Evolutionary conservation across 2,888 invertebrate species (phyloP).

Genomic region (Melieria omissa): DNA sequence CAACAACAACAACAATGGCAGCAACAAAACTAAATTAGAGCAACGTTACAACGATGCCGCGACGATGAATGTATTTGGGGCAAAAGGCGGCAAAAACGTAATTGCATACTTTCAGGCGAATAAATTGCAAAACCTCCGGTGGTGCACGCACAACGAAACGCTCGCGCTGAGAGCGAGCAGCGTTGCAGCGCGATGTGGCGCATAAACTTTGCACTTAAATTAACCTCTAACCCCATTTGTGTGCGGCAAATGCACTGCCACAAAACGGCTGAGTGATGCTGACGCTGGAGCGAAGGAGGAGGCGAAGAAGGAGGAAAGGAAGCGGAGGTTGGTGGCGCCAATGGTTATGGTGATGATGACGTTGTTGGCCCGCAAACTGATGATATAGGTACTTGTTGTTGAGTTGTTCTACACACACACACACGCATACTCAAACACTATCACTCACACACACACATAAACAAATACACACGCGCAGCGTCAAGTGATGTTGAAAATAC

Average conservation of each 20-base stretch:
- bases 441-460: not conserved
- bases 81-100: constrained; percentile 50
- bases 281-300: constrained; percentile 20
- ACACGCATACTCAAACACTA: no score
- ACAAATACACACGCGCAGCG: constrained; percentile 5
- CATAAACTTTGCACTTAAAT: constrained; percentile 42
- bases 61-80: not conserved
- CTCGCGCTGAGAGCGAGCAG: no score
- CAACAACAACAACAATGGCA: no score
- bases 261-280: not conserved
- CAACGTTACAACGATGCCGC: no score
- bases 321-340: constrained; percentile 2
- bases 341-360: constrained; percentile 11
- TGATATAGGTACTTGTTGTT: no score
- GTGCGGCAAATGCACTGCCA: not conserved
- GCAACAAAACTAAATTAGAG: no score
- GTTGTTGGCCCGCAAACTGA: constrained; percentile 18
- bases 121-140: constrained; percentile 43
- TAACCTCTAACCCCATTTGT: constrained; percentile 59
- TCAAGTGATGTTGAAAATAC: constrained; percentile 42
- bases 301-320: not conserved
- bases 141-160: not conserved
- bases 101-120: constrained; percentile 58
- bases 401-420: no score
- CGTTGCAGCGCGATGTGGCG: not conserved